Evolutionary conservation across 2,797 vertebrate species (phyloP).

Genomic region (Falco novaeseelandiae): DNA sequence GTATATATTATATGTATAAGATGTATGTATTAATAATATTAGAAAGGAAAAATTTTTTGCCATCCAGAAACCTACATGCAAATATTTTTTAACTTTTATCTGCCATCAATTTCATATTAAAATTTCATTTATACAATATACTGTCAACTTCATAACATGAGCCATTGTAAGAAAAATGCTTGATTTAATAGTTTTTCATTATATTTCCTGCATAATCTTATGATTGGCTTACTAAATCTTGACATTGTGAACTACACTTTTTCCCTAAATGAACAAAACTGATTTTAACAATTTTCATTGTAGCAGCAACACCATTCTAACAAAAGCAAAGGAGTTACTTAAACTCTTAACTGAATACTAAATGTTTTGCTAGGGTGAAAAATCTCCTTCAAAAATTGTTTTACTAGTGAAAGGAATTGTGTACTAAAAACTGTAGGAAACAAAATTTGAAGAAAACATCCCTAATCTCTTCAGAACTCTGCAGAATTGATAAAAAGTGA

Average conservation of each 20-base stretch:
- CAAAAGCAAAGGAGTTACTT: neutral
- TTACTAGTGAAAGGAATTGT: neutral
- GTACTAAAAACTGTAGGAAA: neutral
- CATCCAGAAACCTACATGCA: slow-evolving; percentile 43
- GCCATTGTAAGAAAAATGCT: slow-evolving; percentile 40
- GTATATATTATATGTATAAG: neutral
- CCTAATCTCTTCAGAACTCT: neutral
- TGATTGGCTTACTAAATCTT: slow-evolving; percentile 53
- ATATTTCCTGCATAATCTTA: slow-evolving; percentile 50
- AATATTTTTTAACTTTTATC: slow-evolving; percentile 63
- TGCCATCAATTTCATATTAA: slow-evolving; percentile 69
- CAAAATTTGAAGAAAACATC: neutral
- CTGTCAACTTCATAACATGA: slow-evolving; percentile 72
- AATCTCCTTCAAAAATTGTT: neutral
- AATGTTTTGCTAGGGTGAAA: neutral
- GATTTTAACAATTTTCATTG: slow-evolving; percentile 28
- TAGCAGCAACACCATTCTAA: slow-evolving; percentile 17
- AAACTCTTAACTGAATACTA: neutral
- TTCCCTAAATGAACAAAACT: neutral
- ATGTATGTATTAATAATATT: slow-evolving; percentile 25
- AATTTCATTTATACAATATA: slow-evolving; percentile 72
- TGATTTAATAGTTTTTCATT: slow-evolving; percentile 71
- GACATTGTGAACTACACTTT: slow-evolving; percentile 53
- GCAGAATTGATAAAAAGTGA: neutral
- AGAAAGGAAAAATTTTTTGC: slow-evolving; percentile 19